Conservation (phyloP, 2,113 vertebrate genomes). For the Boleophthalmus pectinirostris region DNA sequence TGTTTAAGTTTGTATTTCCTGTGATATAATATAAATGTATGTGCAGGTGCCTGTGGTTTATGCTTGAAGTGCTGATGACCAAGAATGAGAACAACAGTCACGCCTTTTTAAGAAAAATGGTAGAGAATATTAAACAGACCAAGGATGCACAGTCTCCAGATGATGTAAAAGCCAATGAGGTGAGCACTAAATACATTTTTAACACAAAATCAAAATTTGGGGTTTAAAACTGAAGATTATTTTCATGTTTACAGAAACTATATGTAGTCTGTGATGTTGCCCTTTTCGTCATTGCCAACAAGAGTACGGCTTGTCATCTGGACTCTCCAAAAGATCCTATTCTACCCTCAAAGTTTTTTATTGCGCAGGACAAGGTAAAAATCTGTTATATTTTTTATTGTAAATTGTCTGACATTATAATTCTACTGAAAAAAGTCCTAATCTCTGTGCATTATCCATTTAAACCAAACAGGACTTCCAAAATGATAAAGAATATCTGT, state of each 20-base stretch:
- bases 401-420: background rate
- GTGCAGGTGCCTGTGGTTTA: conserved; percentile 95
- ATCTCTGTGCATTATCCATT: conserved; percentile 25
- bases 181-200: conserved; percentile 45
- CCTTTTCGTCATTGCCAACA: conserved; percentile 96
- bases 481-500: conserved; percentile 94
- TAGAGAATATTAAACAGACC: conserved; percentile 97
- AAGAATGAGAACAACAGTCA: conserved; percentile 99
- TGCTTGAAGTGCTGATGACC: conserved; percentile 99
- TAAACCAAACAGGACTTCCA: conserved; percentile 83
- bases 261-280: conserved; percentile 98
- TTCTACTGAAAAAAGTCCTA: background rate
- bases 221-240: conserved; percentile 2
- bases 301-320: conserved; percentile 95
- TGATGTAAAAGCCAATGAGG: conserved; percentile 95
- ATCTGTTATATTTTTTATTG: background rate
- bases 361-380: conserved; percentile 91
- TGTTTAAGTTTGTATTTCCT: background rate
- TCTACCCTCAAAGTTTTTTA: conserved; percentile 93
- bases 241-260: conserved; percentile 84
- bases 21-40: conserved; percentile 14
- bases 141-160: conserved; percentile 96
- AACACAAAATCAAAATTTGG: background rate
- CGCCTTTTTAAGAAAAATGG: conserved; percentile 97
- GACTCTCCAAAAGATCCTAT: conserved; percentile 95